Evolutionary conservation across 2,797 vertebrate genomes (phyloP).

Genomic region (Muraenolepis orangiensis): DNA sequence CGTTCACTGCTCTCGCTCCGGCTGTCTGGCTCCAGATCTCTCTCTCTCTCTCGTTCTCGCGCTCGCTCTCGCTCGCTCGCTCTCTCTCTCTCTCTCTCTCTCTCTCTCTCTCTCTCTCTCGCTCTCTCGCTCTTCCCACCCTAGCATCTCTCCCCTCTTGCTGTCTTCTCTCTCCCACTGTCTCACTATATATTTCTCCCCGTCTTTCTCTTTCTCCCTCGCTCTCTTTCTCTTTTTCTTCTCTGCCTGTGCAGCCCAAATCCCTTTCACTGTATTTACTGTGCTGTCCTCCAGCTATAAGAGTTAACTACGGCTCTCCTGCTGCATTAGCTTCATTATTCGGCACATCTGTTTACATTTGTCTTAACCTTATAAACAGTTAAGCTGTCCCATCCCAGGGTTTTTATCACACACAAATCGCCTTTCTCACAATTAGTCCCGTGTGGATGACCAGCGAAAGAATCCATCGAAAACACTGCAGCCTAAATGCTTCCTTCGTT

Average conservation of each 20-base stretch:
- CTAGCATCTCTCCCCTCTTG: too few species aligned
- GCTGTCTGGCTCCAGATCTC: not conserved
- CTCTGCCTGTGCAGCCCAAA: constrained; percentile 26
- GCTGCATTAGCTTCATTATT: constrained; percentile 63
- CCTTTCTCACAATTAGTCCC: constrained; percentile 44
- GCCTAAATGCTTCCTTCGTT: constrained; percentile 42
- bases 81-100: not conserved
- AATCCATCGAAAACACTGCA: constrained; percentile 20
- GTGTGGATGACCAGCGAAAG: constrained; percentile 34
- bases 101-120: too few species aligned
- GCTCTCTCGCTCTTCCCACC: not conserved
- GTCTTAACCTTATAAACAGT: constrained; percentile 69
- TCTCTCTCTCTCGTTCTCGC: not conserved
- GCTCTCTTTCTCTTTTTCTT: not conserved
- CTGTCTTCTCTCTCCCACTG: not conserved
- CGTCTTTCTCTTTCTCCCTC: not conserved
- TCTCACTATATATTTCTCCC: not conserved
- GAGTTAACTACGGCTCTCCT: constrained; percentile 56
- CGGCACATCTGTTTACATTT: constrained; percentile 78
- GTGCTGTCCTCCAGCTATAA: constrained; percentile 51
- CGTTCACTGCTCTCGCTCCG: not conserved
- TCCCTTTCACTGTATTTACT: constrained; percentile 50
- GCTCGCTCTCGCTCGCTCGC: not conserved
- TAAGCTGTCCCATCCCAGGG: constrained; percentile 51
- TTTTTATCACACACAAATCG: constrained; percentile 57